Conservation (phyloP, 1,140 invertebrate genomes). For the Aphaenogaster ashmeadi region DNA sequence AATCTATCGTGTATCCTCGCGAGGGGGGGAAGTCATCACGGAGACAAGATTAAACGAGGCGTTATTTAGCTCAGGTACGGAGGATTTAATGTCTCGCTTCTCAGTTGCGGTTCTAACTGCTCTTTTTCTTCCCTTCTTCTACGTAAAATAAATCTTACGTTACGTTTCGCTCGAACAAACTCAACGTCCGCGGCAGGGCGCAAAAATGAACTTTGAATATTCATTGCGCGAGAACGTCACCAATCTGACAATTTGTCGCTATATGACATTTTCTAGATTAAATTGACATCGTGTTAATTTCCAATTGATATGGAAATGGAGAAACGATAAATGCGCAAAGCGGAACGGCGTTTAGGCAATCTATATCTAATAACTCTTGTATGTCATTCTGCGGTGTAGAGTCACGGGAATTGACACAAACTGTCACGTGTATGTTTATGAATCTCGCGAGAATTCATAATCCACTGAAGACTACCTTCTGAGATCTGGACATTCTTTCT, state of each 20-base stretch:
- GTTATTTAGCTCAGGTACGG: constrained; percentile 21
- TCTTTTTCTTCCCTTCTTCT: background rate
- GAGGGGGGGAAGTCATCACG: background rate
- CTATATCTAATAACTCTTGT: background rate
- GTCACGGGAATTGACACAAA: background rate
- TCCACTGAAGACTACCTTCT: background rate
- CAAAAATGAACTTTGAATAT: background rate
- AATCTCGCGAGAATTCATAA: background rate
- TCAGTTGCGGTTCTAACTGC: background rate
- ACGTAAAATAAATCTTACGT: constrained; percentile 14
- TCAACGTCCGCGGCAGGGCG: background rate
- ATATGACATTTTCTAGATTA: background rate
- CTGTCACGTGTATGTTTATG: background rate
- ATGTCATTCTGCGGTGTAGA: background rate
- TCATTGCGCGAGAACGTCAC: background rate
- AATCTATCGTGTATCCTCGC: background rate
- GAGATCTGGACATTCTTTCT: background rate
- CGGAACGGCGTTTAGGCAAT: background rate
- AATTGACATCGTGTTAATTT: background rate
- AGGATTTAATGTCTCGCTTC: constrained; percentile 9
- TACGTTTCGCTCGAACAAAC: background rate
- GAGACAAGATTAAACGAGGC: background rate
- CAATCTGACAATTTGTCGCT: background rate
- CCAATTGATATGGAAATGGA: background rate
- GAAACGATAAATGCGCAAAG: background rate